phyloP scores from a whole-genome alignment of 2,888 invertebrate genomes.

The Meta bourneti region DNA sequence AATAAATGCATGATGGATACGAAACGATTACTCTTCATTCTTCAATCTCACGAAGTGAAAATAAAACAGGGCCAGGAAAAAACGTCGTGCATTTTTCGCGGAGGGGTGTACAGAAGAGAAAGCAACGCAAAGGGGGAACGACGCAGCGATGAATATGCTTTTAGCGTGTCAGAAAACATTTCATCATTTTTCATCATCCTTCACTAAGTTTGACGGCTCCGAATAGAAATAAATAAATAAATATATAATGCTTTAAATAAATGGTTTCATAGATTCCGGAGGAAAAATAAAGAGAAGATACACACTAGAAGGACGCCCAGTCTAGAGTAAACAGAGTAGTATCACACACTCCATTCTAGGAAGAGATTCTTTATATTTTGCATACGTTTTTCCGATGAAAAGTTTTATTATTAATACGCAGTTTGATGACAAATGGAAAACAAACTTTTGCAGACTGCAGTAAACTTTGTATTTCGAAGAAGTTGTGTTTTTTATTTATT shows the following conservation, averaged over 20 bases:
- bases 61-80: slow-evolving; percentile 22
- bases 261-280: slow-evolving; percentile 55
- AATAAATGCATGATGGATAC: slow-evolving; percentile 52
- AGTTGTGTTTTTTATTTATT: neutral
- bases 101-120: neutral
- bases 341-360: neutral
- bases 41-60: slow-evolving; percentile 43
- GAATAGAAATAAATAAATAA: slow-evolving; percentile 73
- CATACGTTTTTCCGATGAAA: slow-evolving; percentile 37
- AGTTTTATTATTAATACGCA: slow-evolving; percentile 51
- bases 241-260: slow-evolving; percentile 70
- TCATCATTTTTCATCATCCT: slow-evolving; percentile 63
- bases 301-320: slow-evolving; percentile 26
- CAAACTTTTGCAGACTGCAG: slow-evolving; percentile 2
- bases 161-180: slow-evolving; percentile 73
- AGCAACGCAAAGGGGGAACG: neutral
- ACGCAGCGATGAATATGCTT: slow-evolving; percentile 69
- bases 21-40: slow-evolving; percentile 71
- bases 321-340: slow-evolving; percentile 32
- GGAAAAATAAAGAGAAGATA: slow-evolving; percentile 32
- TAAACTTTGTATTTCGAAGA: neutral
- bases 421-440: slow-evolving; percentile 46
- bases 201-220: slow-evolving; percentile 67
- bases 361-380: slow-evolving; percentile 44
- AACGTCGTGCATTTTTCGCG: slow-evolving; percentile 38